Evolutionary conservation across 2,113 vertebrate genomes (phyloP), one percentile per base, ranked within the genome.

Genomic region (Stegastes partitus): DNA sequence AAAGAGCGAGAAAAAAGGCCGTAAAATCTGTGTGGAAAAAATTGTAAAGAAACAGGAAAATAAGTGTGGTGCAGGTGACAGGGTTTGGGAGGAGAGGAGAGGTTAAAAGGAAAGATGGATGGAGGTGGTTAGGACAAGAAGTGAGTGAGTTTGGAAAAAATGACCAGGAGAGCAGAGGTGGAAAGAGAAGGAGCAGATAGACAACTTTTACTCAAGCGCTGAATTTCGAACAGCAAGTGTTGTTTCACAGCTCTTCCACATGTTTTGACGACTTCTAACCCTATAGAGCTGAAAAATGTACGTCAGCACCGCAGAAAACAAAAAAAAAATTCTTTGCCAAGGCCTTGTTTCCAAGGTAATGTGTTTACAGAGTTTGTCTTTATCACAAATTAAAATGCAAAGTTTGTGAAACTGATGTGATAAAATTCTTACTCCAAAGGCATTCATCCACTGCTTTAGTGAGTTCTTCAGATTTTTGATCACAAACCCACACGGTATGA

Each of bases 331-430:
- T 22, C 51, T 64, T 78, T 26, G 50, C 65, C 7, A 15, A 39
- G 23, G 61, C 70, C 74, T 74, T 82, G 81, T 84, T 90, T 84
- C 75, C 64, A 75, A 58, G 72, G 69, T 58, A 74, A 84, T 65
- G 51, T 47, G 42, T 81, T 75, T 49, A 55, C 42, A 61, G 22
- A 56, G 65, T 57, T 61, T 77, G 31, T 66, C 74, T 78, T 81
- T 61, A 57, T 82, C 68, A 64, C 39, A 75, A 72, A 61, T 58
- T 26, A 73, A 25, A 42, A 66, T 65, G 44, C 62, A 66, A 57
- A 28, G 34, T 74, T 74, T 49, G 22, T 42, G 55, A 23, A 66
- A 26, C 31, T 25, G 44, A 63, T 68, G 45, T 71, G 53, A 74
- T 67, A 54, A 23, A 67, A 50, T 63, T 74, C 44, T 15, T 51